Conservation (phyloP, 1,140 invertebrate species). For the Thaumetopoea pityocampa region DNA sequence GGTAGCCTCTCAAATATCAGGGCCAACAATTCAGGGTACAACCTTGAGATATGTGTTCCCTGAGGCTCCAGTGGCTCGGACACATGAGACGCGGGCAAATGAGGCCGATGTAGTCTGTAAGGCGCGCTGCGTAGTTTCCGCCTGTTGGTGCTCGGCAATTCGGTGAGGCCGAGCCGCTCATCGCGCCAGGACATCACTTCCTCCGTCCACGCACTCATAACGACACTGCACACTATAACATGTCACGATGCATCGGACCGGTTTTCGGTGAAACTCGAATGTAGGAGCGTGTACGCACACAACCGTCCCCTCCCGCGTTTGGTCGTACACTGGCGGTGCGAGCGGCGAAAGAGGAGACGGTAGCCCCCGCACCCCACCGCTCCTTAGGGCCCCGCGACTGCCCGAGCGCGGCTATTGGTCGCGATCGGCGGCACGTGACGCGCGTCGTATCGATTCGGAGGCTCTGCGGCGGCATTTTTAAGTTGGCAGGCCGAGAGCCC, state of each 20-base stretch:
- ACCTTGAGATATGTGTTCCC: conserved; percentile 88
- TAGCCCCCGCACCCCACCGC: conserved; percentile 31
- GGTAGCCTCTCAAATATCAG: conserved; percentile 94
- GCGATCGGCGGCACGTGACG: conserved; percentile 78
- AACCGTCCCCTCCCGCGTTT: conserved; percentile 49
- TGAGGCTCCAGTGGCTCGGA: conserved; percentile 62
- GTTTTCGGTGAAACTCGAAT: conserved; percentile 54
- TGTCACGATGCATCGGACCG: conserved; percentile 53
- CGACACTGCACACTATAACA: conserved; percentile 70
- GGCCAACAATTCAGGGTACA: conserved; percentile 94
- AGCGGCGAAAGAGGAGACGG: conserved; percentile 29
- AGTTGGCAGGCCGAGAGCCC: conserved; percentile 76
- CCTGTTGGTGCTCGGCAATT: conserved; percentile 51
- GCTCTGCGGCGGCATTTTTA: conserved; percentile 86
- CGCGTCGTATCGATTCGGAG: conserved; percentile 84
- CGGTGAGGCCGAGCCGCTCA: conserved; percentile 64
- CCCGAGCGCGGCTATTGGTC: conserved; percentile 64
- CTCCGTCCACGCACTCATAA: conserved; percentile 71
- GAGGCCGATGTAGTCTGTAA: conserved; percentile 76
- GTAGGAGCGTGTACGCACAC: conserved; percentile 46
- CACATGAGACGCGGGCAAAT: conserved; percentile 68
- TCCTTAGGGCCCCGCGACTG: conserved; percentile 25
- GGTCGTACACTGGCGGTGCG: conserved; percentile 57
- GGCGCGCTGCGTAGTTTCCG: conserved; percentile 74
- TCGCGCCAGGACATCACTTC: conserved; percentile 62